Evolutionary conservation across 2,113 vertebrate genomes (phyloP).

Genomic region (Podarcis muralis): DNA sequence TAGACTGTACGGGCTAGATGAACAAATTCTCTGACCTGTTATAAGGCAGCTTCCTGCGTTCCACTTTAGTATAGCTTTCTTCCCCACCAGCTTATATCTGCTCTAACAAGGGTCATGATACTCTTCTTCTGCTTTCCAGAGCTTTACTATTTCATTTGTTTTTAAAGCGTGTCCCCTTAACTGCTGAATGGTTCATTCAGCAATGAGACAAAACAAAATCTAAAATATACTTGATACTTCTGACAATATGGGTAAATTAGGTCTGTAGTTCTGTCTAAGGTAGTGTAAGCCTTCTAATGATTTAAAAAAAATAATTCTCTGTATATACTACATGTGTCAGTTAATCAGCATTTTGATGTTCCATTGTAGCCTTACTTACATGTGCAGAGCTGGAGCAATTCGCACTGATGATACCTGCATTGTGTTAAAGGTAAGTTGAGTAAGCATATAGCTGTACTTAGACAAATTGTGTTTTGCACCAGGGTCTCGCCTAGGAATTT

Average conservation of each 20-base stretch:
- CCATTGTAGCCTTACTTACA: slow-evolving; percentile 93
- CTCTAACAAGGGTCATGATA: background rate
- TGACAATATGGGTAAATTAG: background rate
- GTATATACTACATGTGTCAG: accelerated
- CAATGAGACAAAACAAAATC: background rate
- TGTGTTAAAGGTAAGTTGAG: slow-evolving; percentile 87
- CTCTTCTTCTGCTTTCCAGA: too few species aligned
- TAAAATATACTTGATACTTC: background rate
- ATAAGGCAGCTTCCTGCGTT: background rate
- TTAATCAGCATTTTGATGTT: slow-evolving; percentile 52
- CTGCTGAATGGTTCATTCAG: background rate
- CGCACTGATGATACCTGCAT: slow-evolving; percentile 91
- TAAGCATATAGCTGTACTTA: background rate
- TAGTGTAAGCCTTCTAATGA: background rate
- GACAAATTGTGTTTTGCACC: background rate
- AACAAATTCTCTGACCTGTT: background rate
- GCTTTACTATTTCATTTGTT: background rate
- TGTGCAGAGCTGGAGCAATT: slow-evolving; percentile 98
- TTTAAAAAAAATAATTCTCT: background rate
- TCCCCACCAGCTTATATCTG: too few species aligned
- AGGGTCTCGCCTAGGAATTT: background rate
- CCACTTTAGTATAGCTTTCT: background rate
- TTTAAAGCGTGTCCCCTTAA: too few species aligned
- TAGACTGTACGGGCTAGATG: background rate
- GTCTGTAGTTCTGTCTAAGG: background rate